Evolutionary conservation across 1,140 invertebrate genomes (phyloP), one percentile per base, ranked within the genome.

Genomic region (Sitophilus oryzae): DNA sequence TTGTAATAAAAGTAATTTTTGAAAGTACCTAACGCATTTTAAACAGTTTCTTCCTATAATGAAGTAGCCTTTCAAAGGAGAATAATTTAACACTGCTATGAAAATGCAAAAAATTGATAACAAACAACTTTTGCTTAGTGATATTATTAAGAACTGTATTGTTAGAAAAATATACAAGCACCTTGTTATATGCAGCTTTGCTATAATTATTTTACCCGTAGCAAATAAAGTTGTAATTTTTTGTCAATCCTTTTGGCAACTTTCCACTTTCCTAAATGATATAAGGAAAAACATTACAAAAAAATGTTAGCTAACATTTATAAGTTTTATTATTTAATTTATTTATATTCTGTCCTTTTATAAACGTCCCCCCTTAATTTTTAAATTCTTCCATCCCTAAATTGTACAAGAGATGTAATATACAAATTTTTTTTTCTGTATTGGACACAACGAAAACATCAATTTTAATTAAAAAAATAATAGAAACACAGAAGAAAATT

Each of bases 131-230:
- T 19, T 34, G 37, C 36, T 50, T 55, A 58, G 55, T 56, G 55
- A 55, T 54, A 42, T 37, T 52, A 53, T 18, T 49, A 41, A 58
- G 35, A 56, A 49, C 51, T 63, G 60, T 65, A 65, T 62, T 54
- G 59, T 59, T 57, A 52, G 46, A 56, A 50, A 47, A 60, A 56
- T 59, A 63, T 60, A 50, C 57, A 59, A 60, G 66, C 67, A 68
- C 67, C 64, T 63, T 65, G 67, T 69, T 69, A 69, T 69, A 68
- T 52, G 67, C 67, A 68, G 63, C 62, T 68, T 68, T 55, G 63
- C 60, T 62, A 60, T 47, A 48, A 59, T 58, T 58, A 61, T 61
- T 61, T 63, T 55, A 46, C 46, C 42, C 48, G 58, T 57, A 58
- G 59, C 59, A 56, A 59, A 34, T 56, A 52, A 56, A 52, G 48